phyloP scores from a whole-genome alignment of 1,140 invertebrate species.

The Eurosta solidaginis region DNA sequence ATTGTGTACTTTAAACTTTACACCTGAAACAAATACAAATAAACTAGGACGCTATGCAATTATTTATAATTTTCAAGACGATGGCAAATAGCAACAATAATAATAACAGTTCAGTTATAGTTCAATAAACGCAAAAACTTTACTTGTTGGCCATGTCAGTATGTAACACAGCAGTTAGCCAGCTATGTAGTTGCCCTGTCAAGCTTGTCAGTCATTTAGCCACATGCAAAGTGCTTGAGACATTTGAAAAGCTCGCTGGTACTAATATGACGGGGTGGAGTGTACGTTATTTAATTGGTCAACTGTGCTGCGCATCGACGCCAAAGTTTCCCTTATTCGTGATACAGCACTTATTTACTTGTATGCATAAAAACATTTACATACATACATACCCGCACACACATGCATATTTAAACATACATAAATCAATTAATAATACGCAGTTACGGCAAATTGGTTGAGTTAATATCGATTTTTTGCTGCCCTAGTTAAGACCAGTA shows the following conservation, averaged over 20 bases:
- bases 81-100: too few relatives aligned
- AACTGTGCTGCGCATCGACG: too few relatives aligned
- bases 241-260: too few relatives aligned
- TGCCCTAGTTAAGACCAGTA: neutral
- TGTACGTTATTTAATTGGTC: too few relatives aligned
- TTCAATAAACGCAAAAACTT: neutral
- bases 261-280: too few relatives aligned
- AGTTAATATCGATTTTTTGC: slow-evolving; percentile 5
- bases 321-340: too few relatives aligned
- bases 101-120: neutral
- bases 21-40: neutral
- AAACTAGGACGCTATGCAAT: neutral
- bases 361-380: too few relatives aligned
- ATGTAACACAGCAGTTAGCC: neutral
- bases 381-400: neutral
- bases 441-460: neutral
- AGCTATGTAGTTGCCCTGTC: too few relatives aligned
- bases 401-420: neutral
- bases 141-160: neutral
- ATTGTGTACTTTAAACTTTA: slow-evolving; percentile 25
- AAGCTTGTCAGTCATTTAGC: too few relatives aligned
- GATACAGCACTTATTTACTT: too few relatives aligned
- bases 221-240: too few relatives aligned
- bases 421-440: neutral
- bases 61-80: neutral